Evolutionary conservation across 2,888 invertebrate genomes (phyloP), one percentile per base, ranked within the genome.

Genomic region (Vannuccia rotundouncinata): DNA sequence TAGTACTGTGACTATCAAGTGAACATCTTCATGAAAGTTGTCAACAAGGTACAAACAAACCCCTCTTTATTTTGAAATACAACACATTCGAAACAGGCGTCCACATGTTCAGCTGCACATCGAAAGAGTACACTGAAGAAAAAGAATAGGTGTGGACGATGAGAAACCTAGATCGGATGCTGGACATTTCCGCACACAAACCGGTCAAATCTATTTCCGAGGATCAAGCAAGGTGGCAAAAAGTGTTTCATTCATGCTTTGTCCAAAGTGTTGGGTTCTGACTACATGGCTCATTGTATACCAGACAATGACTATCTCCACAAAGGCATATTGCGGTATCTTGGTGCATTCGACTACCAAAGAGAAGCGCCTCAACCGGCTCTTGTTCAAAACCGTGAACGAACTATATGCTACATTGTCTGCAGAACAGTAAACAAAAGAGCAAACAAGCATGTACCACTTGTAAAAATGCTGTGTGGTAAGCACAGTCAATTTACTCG

Each of bases 201-300:
- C n/a, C n/a, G n/a, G n/a, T n/a, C n/a, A n/a, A n/a, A n/a, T n/a
- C n/a, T n/a, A n/a, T n/a, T n/a, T n/a, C n/a, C n/a, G n/a, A n/a
- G n/a, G n/a, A n/a, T n/a, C n/a, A n/a, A n/a, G n/a, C n/a, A n/a
- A n/a, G n/a, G n/a, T n/a, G n/a, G n/a, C n/a, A n/a, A n/a, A n/a
- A n/a, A n/a, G n/a, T n/a, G n/a, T 17, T 45, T 45, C 45, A 45
- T 45, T 45, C 45, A 17, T 45, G 45, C 45, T 17, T 45, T 45
- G 45, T 45, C 45, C 66, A 66, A 66, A 27, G 66, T 27, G 5
- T 66, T 66, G 66, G 66, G 66, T 22, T 22, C 66, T 66, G 66
- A 66, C 22, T 22, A 66, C 66, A 66, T 66, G 66, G 66, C 66
- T 66, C 66, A 66, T 66, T 27, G 66, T 66, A 66, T 66, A 66